These are phyloP conservation scores for Agonopterix heracliana DNA, from an alignment of 2,888 invertebrate species.

Conservation along the genomic window DNA sequence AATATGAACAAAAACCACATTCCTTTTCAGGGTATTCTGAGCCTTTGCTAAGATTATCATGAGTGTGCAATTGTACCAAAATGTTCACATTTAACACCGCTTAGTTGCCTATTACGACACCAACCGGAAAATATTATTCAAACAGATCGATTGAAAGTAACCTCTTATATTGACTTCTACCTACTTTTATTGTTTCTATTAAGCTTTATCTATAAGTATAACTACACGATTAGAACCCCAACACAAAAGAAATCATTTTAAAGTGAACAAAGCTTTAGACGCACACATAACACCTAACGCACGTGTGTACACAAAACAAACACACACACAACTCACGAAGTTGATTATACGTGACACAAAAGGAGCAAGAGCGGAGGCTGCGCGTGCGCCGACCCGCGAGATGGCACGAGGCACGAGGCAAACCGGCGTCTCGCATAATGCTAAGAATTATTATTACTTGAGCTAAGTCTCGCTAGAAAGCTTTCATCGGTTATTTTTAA, in stretches of 20 bases:
- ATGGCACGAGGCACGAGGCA: slow-evolving; percentile 66
- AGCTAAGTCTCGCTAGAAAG: background rate
- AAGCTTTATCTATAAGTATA: too few species aligned
- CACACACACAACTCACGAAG: slow-evolving; percentile 25
- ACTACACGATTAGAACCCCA: background rate
- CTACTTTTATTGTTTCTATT: too few species aligned
- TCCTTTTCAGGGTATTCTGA: too few species aligned
- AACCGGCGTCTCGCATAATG: slow-evolving; percentile 20
- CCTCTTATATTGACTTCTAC: too few species aligned
- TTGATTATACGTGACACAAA: slow-evolving; percentile 64
- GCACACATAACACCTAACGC: slow-evolving; percentile 26
- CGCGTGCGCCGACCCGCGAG: slow-evolving; percentile 68
- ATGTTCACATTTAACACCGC: too few species aligned
- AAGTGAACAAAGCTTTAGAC: slow-evolving; percentile 21
- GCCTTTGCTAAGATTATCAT: too few species aligned
- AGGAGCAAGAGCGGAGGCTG: slow-evolving; percentile 69
- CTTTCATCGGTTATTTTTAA: background rate
- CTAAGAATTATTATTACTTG: background rate
- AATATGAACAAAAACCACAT: too few species aligned
- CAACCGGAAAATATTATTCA: too few species aligned
- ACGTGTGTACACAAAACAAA: slow-evolving; percentile 37
- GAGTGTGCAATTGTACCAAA: too few species aligned
- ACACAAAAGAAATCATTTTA: slow-evolving; percentile 28
- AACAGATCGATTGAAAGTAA: too few species aligned
- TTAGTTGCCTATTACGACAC: too few species aligned